Evolutionary conservation across 2,888 invertebrate species (phyloP).

Genomic region (Spodoptera exigua): DNA sequence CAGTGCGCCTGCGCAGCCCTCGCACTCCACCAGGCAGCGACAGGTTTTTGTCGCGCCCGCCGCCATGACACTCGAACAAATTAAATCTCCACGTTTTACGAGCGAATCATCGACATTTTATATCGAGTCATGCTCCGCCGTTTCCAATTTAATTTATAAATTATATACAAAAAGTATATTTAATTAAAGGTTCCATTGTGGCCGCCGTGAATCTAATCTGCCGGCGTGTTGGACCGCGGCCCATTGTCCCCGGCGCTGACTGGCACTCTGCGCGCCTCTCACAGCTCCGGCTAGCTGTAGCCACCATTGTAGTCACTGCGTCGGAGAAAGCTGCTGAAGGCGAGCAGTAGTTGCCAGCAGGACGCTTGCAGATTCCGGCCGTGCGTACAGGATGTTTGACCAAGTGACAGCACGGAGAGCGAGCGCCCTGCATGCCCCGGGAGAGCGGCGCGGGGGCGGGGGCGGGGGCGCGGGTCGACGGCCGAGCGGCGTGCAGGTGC

Average conservation of each 20-base stretch:
- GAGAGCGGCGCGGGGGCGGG: conserved; percentile 31
- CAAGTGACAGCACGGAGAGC: conserved; percentile 15
- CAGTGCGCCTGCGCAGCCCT: neutral
- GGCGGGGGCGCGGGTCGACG: conserved; percentile 62
- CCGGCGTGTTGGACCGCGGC: neutral
- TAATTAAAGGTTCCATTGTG: conserved; percentile 61
- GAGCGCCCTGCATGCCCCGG: neutral
- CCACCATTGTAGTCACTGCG: neutral
- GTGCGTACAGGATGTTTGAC: conserved; percentile 23
- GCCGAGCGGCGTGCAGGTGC: conserved; percentile 68
- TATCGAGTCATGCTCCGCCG: conserved; percentile 63
- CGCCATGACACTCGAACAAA: conserved; percentile 59
- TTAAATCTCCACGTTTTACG: conserved; percentile 64
- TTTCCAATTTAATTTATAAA: conserved; percentile 69
- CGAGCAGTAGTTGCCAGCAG: conserved; percentile 7
- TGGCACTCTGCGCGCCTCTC: conserved; percentile 6
- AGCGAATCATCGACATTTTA: conserved; percentile 57
- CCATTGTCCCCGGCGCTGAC: neutral
- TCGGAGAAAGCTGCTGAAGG: neutral
- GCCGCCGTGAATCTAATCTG: conserved; percentile 30
- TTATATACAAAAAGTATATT: conserved; percentile 66
- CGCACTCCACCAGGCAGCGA: conserved; percentile 20
- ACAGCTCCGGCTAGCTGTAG: neutral
- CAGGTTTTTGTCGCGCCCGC: conserved; percentile 45
- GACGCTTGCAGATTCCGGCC: conserved; percentile 21